phyloP scores from a whole-genome alignment of 2,113 vertebrate species.

The Corythornis cristatus region DNA sequence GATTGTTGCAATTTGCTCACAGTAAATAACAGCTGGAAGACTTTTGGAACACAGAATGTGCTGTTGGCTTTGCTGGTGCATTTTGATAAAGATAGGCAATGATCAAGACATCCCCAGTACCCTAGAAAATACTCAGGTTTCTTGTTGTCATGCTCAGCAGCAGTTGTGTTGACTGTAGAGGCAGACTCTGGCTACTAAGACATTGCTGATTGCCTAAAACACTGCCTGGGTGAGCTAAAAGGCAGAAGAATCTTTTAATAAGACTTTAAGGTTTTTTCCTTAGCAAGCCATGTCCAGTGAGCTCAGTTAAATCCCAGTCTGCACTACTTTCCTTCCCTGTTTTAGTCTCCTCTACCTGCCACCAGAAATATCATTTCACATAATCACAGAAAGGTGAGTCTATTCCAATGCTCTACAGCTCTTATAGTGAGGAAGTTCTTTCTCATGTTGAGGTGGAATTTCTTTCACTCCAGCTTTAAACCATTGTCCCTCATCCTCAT shows the following conservation, averaged over 20 bases:
- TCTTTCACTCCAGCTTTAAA: no score
- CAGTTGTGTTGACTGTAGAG: neutral
- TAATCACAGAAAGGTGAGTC: no score
- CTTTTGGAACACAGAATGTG: fast-evolving
- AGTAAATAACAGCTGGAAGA: neutral
- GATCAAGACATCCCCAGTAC: neutral
- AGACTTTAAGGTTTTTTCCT: neutral
- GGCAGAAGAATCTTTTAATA: neutral
- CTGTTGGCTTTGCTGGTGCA: neutral
- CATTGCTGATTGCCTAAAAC: neutral
- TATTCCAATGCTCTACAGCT: no score
- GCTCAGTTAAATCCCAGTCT: neutral
- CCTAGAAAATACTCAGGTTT: neutral
- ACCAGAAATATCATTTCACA: neutral
- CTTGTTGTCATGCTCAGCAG: neutral
- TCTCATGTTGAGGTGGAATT: no score
- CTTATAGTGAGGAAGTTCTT: no score
- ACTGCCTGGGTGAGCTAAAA: neutral
- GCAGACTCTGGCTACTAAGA: neutral
- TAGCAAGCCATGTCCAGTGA: neutral
- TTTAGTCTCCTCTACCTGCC: neutral
- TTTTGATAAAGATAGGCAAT: neutral
- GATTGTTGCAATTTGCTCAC: neutral
- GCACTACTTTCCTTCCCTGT: neutral
- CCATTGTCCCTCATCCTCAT: neutral